Evolutionary conservation across 2,113 vertebrate species (phyloP).

Genomic region (Anolis carolinensis): DNA sequence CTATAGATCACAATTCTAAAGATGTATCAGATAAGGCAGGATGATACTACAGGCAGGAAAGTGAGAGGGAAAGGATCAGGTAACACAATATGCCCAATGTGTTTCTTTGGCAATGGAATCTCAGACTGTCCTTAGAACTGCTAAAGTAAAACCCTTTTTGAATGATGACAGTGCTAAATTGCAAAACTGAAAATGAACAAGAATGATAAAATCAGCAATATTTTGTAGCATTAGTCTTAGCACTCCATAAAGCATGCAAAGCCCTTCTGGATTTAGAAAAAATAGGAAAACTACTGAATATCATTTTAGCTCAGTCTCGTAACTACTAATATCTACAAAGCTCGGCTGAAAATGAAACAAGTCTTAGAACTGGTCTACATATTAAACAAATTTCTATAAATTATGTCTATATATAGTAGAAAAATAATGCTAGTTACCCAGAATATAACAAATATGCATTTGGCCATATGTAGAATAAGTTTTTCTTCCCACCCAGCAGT

Average conservation of each 20-base stretch:
- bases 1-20: not conserved
- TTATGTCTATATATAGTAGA: no score
- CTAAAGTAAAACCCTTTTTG: not conserved
- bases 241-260: not conserved
- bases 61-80: not conserved
- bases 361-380: not conserved
- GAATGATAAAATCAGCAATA: slow-evolving; percentile 3
- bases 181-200: slow-evolving; percentile 10
- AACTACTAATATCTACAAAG: not conserved
- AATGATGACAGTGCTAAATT: slow-evolving; percentile 4
- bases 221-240: not conserved
- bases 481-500: no score
- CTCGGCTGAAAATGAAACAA: no score
- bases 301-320: slow-evolving; percentile 25
- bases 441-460: no score
- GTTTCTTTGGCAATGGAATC: not conserved
- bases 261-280: slow-evolving; percentile 43
- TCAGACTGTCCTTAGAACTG: not conserved
- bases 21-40: not conserved
- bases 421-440: no score
- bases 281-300: not conserved
- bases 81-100: not conserved
- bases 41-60: not conserved
- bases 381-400: not conserved
- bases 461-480: no score